Conservation (phyloP, 2,888 invertebrate species). For the Drosophila dives region DNA sequence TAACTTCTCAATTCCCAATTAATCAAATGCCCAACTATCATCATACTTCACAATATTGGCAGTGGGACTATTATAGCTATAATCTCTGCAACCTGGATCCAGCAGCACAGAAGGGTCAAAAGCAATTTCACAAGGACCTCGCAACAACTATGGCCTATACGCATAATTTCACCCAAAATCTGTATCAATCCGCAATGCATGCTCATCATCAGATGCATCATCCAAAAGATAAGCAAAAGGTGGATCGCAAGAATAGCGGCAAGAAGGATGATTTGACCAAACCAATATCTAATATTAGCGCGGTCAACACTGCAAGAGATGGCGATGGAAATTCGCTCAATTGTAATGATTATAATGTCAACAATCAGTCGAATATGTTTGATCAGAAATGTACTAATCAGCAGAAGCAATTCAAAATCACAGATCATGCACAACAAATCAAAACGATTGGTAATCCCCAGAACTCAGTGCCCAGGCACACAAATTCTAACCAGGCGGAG, state of each 20-base stretch:
- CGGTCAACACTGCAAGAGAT: slow-evolving; percentile 47
- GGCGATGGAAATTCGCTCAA: slow-evolving; percentile 51
- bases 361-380: slow-evolving; percentile 61
- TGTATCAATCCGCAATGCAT: slow-evolving; percentile 83
- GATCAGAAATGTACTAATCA: slow-evolving; percentile 67
- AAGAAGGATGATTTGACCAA: slow-evolving; percentile 81
- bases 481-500: slow-evolving; percentile 54
- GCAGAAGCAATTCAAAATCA: slow-evolving; percentile 58
- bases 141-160: slow-evolving; percentile 84
- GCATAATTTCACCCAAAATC: slow-evolving; percentile 84
- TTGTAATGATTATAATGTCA: slow-evolving; percentile 66
- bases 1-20: slow-evolving; percentile 87
- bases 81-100: slow-evolving; percentile 87
- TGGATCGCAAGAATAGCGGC: slow-evolving; percentile 77
- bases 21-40: slow-evolving; percentile 90
- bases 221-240: slow-evolving; percentile 80
- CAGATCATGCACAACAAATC: slow-evolving; percentile 70
- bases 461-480: slow-evolving; percentile 51
- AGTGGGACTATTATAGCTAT: slow-evolving; percentile 88
- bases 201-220: slow-evolving; percentile 83
- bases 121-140: slow-evolving; percentile 86
- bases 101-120: slow-evolving; percentile 87
- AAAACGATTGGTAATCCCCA: slow-evolving; percentile 65
- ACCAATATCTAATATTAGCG: slow-evolving; percentile 25
- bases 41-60: slow-evolving; percentile 89